Base-by-base conservation (phyloP, 2,797 vertebrate species). In the Odontamblyopus lacepedii region DNA sequence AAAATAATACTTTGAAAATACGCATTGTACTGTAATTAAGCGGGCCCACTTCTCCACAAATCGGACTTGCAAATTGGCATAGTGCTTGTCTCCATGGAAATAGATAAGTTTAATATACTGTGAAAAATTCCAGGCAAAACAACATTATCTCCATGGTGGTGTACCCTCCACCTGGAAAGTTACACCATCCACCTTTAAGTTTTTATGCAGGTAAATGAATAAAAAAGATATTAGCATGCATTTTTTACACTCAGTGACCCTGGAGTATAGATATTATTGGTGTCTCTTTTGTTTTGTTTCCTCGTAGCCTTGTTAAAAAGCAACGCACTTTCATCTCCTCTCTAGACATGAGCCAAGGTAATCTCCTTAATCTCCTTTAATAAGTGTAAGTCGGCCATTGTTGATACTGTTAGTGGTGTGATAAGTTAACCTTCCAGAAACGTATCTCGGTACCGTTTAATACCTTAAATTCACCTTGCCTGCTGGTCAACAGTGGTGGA, bases 351-450 rank as follows among this genome's bases (percentile, higher is more conserved):
- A 87, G 81, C 75, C 71, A 57, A 16, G 77, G 77, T 86, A 84
- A 90, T 85, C 83, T 75, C 67, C 82, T 72, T 92, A 91, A 92
- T 92, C 81, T 3, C 75, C 9, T 44, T 71, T 90, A 91, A 94
- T 89, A 74, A 91, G 91, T 88, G 92, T 92, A 90, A 87, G 77
- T 83, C 82, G 78, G 77, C 79, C 79, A 62, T 82, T 87, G 88
- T 89, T 90, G 87, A 88, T 88, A 79, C 77, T 78, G 87, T 84
- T 78, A 66, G 85, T 77, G 77, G 74, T 78, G 78, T 83, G 85
- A 83, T 73, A 78, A 57, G 66, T 87, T 81, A 81, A 82, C 83
- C 81, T 89, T 72, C 73, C 71, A 83, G 79, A 72, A 72, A 60
- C 59, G 1, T 60, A 64, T 62, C 80, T 70, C 53, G 2, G 69